phyloP scores from a whole-genome alignment of 2,113 vertebrate genomes.

The Atractosteus spatula region DNA sequence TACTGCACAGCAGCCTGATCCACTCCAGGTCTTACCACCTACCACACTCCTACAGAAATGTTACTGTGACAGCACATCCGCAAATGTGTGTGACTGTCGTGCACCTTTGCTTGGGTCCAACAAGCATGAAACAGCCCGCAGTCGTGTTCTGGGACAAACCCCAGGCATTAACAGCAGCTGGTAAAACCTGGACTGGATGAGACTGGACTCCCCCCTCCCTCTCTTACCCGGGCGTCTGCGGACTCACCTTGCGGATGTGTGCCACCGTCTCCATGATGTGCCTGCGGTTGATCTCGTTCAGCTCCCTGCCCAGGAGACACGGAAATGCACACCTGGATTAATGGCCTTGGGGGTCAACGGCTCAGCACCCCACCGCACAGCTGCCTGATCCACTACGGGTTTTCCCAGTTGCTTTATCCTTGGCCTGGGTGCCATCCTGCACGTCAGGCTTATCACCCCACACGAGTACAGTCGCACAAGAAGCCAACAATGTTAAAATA shows the following conservation, averaged over 20 bases:
- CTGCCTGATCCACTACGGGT: not conserved
- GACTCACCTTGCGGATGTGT: slow-evolving; percentile 69
- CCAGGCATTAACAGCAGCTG: not conserved
- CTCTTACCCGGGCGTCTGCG: not conserved
- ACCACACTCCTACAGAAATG: too few relatives aligned
- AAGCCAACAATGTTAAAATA: too few relatives aligned
- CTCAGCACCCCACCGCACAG: not conserved
- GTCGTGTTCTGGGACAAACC: too few relatives aligned
- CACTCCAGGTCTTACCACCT: too few relatives aligned
- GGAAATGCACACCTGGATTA: not conserved
- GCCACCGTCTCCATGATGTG: slow-evolving; percentile 79
- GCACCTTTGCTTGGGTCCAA: too few relatives aligned
- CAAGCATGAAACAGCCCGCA: too few relatives aligned
- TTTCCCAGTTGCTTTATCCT: too few relatives aligned
- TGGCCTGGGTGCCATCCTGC: not conserved
- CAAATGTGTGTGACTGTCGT: too few relatives aligned
- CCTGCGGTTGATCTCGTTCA: slow-evolving; percentile 81
- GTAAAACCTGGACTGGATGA: not conserved
- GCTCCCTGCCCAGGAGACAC: slow-evolving; percentile 52
- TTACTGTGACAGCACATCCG: too few relatives aligned
- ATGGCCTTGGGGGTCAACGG: not conserved
- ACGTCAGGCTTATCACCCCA: too few relatives aligned
- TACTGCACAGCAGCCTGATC: too few relatives aligned
- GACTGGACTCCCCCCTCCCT: not conserved
- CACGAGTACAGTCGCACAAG: too few relatives aligned